These are phyloP conservation scores for Seira musarum DNA, from an alignment of 2,888 invertebrate species.

Conservation along the genomic window DNA sequence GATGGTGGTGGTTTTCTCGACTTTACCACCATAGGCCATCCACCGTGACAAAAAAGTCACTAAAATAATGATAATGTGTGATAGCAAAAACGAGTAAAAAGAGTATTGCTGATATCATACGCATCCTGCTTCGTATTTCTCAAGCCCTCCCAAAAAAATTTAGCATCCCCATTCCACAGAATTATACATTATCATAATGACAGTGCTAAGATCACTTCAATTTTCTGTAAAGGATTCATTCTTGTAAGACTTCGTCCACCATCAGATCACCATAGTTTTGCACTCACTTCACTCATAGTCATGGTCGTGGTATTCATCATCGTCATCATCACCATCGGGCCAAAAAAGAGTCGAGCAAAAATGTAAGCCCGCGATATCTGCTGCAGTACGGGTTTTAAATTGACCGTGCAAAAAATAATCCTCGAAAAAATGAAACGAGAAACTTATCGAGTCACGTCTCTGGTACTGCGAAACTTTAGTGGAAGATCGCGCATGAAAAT, in stretches of 20 bases:
- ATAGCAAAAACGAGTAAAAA: too few species aligned
- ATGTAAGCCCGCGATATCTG: slow-evolving; percentile 12
- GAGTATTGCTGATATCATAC: too few species aligned
- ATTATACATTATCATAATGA: slow-evolving; percentile 25
- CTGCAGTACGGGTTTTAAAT: slow-evolving; percentile 33
- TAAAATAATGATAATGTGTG: too few species aligned
- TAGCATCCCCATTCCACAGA: too few species aligned
- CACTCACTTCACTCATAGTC: slow-evolving; percentile 8
- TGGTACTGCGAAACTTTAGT: background rate
- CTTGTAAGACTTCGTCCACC: background rate
- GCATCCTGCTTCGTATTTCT: background rate
- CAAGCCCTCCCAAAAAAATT: background rate
- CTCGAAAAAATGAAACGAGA: too few species aligned
- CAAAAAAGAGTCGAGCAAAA: slow-evolving; percentile 24
- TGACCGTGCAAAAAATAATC: slow-evolving; percentile 32
- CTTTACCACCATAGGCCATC: too few species aligned
- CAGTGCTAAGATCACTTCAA: too few species aligned
- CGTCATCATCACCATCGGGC: too few species aligned
- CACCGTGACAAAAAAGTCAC: too few species aligned
- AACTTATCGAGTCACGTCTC: slow-evolving; percentile 25
- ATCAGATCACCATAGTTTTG: background rate
- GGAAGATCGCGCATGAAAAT: too few species aligned
- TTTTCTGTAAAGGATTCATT: background rate
- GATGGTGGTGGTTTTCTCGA: too few species aligned
- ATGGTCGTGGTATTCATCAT: too few species aligned